Conservation (phyloP, 2,888 invertebrate genomes). For the Nycteola revayana region DNA sequence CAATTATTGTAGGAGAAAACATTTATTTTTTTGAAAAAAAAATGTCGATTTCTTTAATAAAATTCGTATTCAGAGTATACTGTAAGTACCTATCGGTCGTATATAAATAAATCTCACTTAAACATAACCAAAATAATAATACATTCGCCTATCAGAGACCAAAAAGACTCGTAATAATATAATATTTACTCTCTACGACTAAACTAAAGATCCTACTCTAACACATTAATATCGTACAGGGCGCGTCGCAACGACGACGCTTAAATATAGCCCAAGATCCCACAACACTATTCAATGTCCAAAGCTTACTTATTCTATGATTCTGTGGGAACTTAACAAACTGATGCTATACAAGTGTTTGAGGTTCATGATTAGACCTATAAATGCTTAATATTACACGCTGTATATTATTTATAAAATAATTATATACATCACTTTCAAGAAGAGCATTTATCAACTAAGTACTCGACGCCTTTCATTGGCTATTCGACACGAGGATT, state of each 20-base stretch:
- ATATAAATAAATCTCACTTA: conserved; percentile 82
- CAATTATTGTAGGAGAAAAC: conserved; percentile 62
- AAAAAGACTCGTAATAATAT: conserved; percentile 66
- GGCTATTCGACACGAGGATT: too few relatives aligned
- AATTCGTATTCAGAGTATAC: conserved; percentile 79
- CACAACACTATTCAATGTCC: too few relatives aligned
- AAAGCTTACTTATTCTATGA: too few relatives aligned
- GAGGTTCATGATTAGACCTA: too few relatives aligned
- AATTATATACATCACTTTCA: too few relatives aligned
- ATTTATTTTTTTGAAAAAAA: conserved; percentile 78
- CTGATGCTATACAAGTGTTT: too few relatives aligned
- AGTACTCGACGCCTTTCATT: too few relatives aligned
- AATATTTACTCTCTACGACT: conserved; percentile 47
- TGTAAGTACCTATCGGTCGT: conserved; percentile 77
- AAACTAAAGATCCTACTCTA: conserved; percentile 39
- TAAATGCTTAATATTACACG: too few relatives aligned
- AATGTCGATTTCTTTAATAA: conserved; percentile 67
- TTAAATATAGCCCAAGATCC: conserved; percentile 21
- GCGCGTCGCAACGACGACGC: conserved; percentile 35
- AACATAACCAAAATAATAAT: conserved; percentile 76
- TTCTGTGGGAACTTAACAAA: too few relatives aligned
- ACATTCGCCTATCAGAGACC: conserved; percentile 77
- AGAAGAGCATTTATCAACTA: too few relatives aligned
- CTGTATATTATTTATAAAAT: too few relatives aligned
- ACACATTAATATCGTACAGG: conserved; percentile 64